A percentile compares a stretch with the other conserved stretches of the same genome.
phyloP scores from a whole-genome alignment of 2,888 invertebrate species.

The Torymus aiolomorphi region DNA sequence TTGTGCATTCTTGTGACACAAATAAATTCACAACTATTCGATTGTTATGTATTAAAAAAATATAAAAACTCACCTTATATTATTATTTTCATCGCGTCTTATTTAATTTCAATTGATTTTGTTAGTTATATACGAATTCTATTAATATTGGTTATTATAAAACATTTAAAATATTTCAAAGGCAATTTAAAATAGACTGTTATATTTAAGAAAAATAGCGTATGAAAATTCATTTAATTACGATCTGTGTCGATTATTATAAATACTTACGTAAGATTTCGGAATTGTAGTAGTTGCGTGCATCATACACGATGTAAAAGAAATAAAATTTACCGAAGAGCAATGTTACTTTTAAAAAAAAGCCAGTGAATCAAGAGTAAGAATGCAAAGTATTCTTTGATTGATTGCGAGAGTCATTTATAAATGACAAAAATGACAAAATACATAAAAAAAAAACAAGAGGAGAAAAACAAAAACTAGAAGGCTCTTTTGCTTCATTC shows the following conservation, averaged over 20 bases:
- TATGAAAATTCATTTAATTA: slow-evolving; percentile 26
- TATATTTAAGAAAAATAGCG: slow-evolving; percentile 12
- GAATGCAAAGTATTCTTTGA: slow-evolving; percentile 3
- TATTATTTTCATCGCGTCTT: not conserved
- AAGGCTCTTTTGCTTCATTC: slow-evolving; percentile 31
- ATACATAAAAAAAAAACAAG: not conserved
- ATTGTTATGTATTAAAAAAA: not conserved
- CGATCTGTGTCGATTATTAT: not conserved
- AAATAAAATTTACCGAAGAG: slow-evolving; percentile 28
- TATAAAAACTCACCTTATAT: slow-evolving; percentile 22
- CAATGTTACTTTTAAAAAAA: slow-evolving; percentile 38
- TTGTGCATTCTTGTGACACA: too few relatives aligned
- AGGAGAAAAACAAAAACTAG: slow-evolving; percentile 2
- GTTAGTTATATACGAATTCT: too few relatives aligned
- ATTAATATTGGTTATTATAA: too few relatives aligned
- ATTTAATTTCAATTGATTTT: too few relatives aligned
- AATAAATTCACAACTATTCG: not conserved
- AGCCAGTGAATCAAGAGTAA: slow-evolving; percentile 1
- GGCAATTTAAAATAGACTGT: slow-evolving; percentile 38
- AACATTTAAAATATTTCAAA: slow-evolving; percentile 8
- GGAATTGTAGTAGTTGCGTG: slow-evolving; percentile 18
- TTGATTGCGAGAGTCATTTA: slow-evolving; percentile 1
- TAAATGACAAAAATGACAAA: slow-evolving; percentile 18
- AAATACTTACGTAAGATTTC: not conserved
- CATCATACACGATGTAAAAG: slow-evolving; percentile 35